Evolutionary conservation across 2,888 invertebrate species (phyloP).

Genomic region (Lithophane socia): DNA sequence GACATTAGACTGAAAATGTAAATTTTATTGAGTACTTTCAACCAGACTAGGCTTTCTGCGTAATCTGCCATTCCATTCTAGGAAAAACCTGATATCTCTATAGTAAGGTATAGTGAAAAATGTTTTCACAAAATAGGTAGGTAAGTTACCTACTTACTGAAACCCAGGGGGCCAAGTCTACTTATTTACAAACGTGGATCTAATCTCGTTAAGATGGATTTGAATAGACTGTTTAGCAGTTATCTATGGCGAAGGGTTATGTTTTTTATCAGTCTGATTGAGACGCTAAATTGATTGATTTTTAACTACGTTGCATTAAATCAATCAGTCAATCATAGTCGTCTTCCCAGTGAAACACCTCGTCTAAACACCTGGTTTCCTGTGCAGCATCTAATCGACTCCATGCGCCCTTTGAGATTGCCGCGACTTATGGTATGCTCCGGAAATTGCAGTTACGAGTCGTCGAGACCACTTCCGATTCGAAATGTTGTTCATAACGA

Average conservation of each 20-base stretch:
- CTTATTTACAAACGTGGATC: too few relatives aligned
- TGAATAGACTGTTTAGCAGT: too few relatives aligned
- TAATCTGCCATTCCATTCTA: conserved; percentile 16
- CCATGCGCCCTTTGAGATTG: conserved; percentile 25
- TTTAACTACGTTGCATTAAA: background rate
- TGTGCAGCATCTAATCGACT: conserved; percentile 12
- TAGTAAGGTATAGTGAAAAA: background rate
- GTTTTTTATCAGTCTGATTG: too few relatives aligned
- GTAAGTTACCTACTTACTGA: background rate
- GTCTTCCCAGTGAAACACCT: background rate
- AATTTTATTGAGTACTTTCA: conserved; percentile 37
- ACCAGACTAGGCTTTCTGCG: background rate
- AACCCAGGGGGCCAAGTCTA: too few relatives aligned
- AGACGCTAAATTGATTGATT: background rate
- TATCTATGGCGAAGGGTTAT: too few relatives aligned
- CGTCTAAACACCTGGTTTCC: conserved; percentile 24
- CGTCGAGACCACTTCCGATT: conserved; percentile 47
- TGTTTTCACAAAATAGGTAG: background rate
- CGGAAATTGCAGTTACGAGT: conserved; percentile 39
- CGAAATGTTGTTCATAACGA: background rate
- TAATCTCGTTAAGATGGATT: too few relatives aligned
- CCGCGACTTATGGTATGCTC: background rate
- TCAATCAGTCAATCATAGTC: background rate
- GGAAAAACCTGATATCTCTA: background rate
- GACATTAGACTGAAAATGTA: conserved; percentile 26